Conservation (phyloP, 2,888 invertebrate genomes). For the Apotomis turbidana region DNA sequence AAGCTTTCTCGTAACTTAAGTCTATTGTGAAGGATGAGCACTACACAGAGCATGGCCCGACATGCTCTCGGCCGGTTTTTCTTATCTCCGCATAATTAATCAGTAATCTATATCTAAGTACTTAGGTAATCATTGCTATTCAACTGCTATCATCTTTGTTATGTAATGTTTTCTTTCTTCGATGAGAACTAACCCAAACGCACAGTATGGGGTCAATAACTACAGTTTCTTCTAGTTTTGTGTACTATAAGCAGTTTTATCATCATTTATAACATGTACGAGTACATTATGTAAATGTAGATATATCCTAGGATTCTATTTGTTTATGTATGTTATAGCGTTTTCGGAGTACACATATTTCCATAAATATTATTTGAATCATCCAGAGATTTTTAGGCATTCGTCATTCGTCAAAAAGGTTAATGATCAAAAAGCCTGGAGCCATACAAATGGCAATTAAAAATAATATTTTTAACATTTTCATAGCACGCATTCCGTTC, state of each 20-base stretch:
- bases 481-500: neutral
- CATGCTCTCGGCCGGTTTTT: too few relatives aligned
- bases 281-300: too few relatives aligned
- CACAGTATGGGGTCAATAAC: neutral
- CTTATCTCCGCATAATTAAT: too few relatives aligned
- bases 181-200: neutral
- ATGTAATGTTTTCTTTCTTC: conserved; percentile 7
- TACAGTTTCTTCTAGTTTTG: neutral
- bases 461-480: neutral
- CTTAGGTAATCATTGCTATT: neutral
- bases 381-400: neutral
- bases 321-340: too few relatives aligned
- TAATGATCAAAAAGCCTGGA: neutral
- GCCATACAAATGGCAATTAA: neutral
- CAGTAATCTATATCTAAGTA: too few relatives aligned
- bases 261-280: too few relatives aligned
- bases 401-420: neutral
- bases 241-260: neutral
- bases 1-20: too few relatives aligned
- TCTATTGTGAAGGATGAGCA: too few relatives aligned
- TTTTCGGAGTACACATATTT: neutral
- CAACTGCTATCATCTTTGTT: neutral
- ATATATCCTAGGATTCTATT: too few relatives aligned
- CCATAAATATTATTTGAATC: neutral
- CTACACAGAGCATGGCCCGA: too few relatives aligned